A percentile compares a stretch with the other conserved stretches of the same genome.
Conservation (phyloP, 2,888 invertebrate genomes). For the Nebria brevicollis region DNA sequence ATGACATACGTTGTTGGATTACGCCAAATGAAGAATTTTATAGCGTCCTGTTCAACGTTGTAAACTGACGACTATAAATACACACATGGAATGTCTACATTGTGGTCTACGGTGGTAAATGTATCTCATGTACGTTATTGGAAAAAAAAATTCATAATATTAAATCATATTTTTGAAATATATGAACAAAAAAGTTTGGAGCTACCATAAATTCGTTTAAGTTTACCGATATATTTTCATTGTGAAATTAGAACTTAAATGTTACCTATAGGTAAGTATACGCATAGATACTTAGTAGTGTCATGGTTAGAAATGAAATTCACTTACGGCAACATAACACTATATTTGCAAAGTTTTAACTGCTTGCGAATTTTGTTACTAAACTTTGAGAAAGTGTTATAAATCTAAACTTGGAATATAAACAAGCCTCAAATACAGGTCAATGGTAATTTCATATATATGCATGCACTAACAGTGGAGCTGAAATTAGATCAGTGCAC, state of each 20-base stretch:
- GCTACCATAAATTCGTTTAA: neutral
- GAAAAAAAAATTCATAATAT: no score
- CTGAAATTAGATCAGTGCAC: no score
- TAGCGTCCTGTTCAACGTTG: constrained; percentile 16
- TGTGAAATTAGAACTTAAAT: neutral
- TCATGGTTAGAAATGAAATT: constrained; percentile 14
- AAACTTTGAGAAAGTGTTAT: constrained; percentile 33
- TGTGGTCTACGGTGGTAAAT: no score
- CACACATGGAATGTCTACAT: neutral
- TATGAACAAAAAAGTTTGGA: neutral
- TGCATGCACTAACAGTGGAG: neutral
- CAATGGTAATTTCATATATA: neutral
- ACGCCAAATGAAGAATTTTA: constrained; percentile 42
- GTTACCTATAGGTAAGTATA: neutral
- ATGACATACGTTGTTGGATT: constrained; percentile 31
- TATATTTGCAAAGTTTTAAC: constrained; percentile 34
- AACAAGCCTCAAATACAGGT: constrained; percentile 26
- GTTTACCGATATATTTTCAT: neutral
- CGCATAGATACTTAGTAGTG: neutral
- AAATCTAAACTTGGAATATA: constrained; percentile 36
- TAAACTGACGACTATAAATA: constrained; percentile 38
- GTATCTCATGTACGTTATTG: no score
- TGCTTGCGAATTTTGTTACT: constrained; percentile 29
- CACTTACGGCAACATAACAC: constrained; percentile 30
- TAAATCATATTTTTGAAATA: neutral